These are phyloP conservation scores for Lasioglossum pauxillum DNA, from an alignment of 2,888 invertebrate species.

Conservation along the genomic window DNA sequence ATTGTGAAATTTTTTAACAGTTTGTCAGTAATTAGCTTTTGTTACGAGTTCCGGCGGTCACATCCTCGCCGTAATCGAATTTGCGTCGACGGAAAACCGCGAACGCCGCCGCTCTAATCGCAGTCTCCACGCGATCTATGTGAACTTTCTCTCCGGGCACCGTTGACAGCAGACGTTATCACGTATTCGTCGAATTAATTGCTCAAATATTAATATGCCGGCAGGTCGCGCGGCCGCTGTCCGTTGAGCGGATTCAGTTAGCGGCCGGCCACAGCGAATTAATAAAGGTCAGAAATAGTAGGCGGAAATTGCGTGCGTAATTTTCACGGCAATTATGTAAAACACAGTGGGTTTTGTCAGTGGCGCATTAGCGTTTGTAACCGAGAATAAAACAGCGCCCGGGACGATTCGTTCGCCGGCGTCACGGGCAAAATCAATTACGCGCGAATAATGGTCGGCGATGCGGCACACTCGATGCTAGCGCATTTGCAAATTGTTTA, in stretches of 20 bases:
- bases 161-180: conserved; percentile 15
- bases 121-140: background rate
- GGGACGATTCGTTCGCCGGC: conserved; percentile 42
- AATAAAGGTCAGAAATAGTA: conserved; percentile 57
- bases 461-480: conserved; percentile 37
- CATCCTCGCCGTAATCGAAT: background rate
- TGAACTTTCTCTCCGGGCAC: background rate
- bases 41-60: background rate
- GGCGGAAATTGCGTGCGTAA: conserved; percentile 53
- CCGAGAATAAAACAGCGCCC: conserved; percentile 39
- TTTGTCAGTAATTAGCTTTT: background rate
- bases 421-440: conserved; percentile 52
- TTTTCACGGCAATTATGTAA: conserved; percentile 62
- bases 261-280: conserved; percentile 35
- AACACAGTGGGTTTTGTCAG: conserved; percentile 37
- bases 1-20: background rate
- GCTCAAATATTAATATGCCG: conserved; percentile 36
- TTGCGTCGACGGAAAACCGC: background rate
- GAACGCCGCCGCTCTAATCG: background rate
- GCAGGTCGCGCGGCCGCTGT: background rate
- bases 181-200: conserved; percentile 33
- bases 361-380: conserved; percentile 28
- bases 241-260: conserved; percentile 24
- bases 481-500: conserved; percentile 57
- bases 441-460: conserved; percentile 47